phyloP scores from a whole-genome alignment of 2,888 invertebrate species.

The Drosophila barbarae region DNA sequence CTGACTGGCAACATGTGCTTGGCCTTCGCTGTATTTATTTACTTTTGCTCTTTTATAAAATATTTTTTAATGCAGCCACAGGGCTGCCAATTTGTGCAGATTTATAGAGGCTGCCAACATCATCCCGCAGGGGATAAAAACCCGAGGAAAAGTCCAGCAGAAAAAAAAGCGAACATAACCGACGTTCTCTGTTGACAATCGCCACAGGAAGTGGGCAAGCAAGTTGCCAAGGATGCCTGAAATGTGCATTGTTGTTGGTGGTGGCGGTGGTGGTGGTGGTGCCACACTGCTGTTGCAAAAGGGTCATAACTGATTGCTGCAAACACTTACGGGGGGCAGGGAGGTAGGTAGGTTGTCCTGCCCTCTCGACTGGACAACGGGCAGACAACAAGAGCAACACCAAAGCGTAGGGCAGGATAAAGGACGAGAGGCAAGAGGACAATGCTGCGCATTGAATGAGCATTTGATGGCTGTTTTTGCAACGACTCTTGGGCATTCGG shows the following conservation, averaged over 20 bases:
- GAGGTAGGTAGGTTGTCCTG: slow-evolving; percentile 4
- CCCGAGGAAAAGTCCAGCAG: slow-evolving; percentile 38
- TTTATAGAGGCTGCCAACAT: slow-evolving; percentile 63
- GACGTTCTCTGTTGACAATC: slow-evolving; percentile 66
- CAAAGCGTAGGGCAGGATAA: slow-evolving; percentile 3
- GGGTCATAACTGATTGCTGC: slow-evolving; percentile 71
- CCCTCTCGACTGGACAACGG: slow-evolving; percentile 29
- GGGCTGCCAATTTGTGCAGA: slow-evolving; percentile 76
- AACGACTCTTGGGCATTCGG: slow-evolving; percentile 37
- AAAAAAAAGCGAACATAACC: slow-evolving; percentile 28
- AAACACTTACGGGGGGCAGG: slow-evolving; percentile 53
- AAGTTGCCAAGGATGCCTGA: slow-evolving; percentile 41
- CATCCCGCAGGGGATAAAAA: slow-evolving; percentile 27
- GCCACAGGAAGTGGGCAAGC: slow-evolving; percentile 67
- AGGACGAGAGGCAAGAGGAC: slow-evolving; percentile 24
- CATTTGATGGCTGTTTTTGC: slow-evolving; percentile 44
- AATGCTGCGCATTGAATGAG: slow-evolving; percentile 36
- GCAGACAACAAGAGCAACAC: slow-evolving; percentile 11
- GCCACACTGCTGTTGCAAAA: slow-evolving; percentile 31
- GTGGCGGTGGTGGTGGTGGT: slow-evolving; percentile 9
- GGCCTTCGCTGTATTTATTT: slow-evolving; percentile 65
- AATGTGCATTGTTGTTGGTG: slow-evolving; percentile 33
- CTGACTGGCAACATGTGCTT: slow-evolving; percentile 69
- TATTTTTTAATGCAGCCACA: slow-evolving; percentile 75
- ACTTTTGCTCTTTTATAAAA: slow-evolving; percentile 72